A percentile compares a stretch with the other conserved stretches of the same genome.
Evolutionary conservation across 2,797 vertebrate species (phyloP).

Genomic region (Coranthus polyacanthus): DNA sequence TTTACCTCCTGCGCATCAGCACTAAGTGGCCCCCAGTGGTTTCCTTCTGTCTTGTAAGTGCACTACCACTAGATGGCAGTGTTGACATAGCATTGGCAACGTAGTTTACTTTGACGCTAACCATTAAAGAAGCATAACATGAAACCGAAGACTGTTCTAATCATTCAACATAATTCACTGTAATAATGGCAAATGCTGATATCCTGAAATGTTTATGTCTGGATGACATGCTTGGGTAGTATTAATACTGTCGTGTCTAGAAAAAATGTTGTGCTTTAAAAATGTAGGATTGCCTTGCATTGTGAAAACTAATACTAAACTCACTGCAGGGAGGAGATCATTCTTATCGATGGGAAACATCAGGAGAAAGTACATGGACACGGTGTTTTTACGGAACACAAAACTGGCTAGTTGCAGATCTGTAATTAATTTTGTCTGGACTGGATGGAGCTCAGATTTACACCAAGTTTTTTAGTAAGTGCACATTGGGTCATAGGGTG

Average conservation of each 20-base stretch:
- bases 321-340: no score
- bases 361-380: no score
- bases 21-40: no score
- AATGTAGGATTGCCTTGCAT: background rate
- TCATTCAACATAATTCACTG: background rate
- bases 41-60: background rate
- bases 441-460: no score
- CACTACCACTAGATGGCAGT: constrained; percentile 61
- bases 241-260: background rate
- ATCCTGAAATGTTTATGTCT: background rate
- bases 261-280: background rate
- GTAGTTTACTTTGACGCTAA: background rate
- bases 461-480: no score
- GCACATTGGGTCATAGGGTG: no score
- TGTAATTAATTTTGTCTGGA: no score
- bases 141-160: background rate
- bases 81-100: background rate
- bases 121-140: background rate
- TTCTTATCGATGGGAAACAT: no score
- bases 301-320: no score
- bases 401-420: no score
- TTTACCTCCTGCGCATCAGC: no score
- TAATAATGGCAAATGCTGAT: background rate
- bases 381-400: no score
- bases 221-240: background rate